These are phyloP conservation scores for Peromyscus maniculatus DNA, from an alignment of 2,113 vertebrate genomes.

Conservation along the genomic window DNA sequence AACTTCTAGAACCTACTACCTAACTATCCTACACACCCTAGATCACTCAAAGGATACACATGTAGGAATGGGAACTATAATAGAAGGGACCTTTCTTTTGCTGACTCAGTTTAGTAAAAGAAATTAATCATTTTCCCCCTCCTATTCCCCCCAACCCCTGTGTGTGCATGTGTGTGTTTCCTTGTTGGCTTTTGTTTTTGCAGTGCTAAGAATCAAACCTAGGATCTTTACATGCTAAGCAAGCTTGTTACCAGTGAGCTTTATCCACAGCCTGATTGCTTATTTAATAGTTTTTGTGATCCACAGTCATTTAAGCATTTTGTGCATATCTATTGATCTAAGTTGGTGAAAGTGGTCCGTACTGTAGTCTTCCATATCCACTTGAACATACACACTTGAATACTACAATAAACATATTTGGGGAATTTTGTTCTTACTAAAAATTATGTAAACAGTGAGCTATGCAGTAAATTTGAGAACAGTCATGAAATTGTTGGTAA, in stretches of 20 bases:
- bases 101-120: neutral
- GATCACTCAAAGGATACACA: neutral
- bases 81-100: slow-evolving; percentile 6
- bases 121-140: neutral
- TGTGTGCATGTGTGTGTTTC: neutral
- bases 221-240: neutral
- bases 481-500: slow-evolving; percentile 26
- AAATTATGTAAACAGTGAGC: neutral
- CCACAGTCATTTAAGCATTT: slow-evolving; percentile 27
- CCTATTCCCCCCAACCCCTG: neutral
- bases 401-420: slow-evolving; percentile 2
- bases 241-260: neutral
- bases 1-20: neutral
- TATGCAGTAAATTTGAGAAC: slow-evolving; percentile 30
- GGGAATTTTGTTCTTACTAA: slow-evolving; percentile 7
- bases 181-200: neutral
- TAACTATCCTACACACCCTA: neutral
- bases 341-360: neutral
- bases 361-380: neutral
- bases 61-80: neutral
- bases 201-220: neutral
- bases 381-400: slow-evolving; percentile 26
- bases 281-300: slow-evolving; percentile 33
- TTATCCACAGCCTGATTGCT: neutral
- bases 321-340: neutral